Evolutionary conservation across 2,797 vertebrate species (phyloP).

Genomic region (Falco naumanni): DNA sequence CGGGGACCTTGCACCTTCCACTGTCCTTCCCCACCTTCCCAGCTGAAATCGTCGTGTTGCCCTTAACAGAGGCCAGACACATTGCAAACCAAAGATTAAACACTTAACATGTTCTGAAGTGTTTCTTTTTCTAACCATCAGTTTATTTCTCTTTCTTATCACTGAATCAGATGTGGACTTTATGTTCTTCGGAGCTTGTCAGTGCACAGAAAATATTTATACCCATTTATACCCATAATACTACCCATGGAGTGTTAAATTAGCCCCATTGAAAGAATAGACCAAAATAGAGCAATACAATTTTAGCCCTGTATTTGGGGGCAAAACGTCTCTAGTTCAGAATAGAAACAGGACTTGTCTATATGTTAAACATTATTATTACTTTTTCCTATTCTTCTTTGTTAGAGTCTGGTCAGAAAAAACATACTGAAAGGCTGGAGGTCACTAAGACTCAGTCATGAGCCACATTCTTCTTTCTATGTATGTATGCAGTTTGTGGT

Average conservation of each 20-base stretch:
- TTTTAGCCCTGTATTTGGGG: not conserved
- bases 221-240: too few species aligned
- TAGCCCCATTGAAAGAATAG: not conserved
- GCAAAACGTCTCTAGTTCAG: not conserved
- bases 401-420: not conserved
- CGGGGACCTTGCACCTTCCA: not conserved
- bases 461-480: not conserved
- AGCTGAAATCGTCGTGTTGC: not conserved
- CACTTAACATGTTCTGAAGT: not conserved
- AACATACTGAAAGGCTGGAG: not conserved
- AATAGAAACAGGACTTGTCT: not conserved
- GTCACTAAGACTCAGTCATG: not conserved
- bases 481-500: not conserved
- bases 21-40: not conserved
- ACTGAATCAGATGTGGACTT: not conserved
- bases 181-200: not conserved
- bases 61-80: not conserved
- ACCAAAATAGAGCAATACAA: not conserved
- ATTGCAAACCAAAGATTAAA: not conserved
- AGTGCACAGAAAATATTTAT: not conserved
- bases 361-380: not conserved
- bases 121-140: not conserved
- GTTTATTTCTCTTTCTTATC: not conserved
- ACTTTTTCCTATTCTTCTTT: not conserved
- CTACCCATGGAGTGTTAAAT: not conserved